Evolutionary conservation across 2,113 vertebrate species (phyloP), one percentile per base, ranked within the genome.

Genomic region (Hypocryptadius cinnamomeus): DNA sequence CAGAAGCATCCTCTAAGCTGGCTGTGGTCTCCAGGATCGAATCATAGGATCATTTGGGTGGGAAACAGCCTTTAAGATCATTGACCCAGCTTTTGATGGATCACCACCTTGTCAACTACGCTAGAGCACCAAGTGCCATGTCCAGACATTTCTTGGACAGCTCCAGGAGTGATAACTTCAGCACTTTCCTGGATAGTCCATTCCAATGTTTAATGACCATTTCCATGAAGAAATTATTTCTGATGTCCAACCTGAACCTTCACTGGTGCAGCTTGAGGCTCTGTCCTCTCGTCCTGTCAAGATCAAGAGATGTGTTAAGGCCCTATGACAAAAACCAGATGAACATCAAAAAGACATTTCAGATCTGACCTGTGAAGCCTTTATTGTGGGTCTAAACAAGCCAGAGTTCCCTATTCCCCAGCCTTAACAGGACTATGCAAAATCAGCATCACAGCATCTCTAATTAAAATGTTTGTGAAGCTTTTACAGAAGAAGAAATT

Each of bases 211-310:
- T 61, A 42, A 15, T 1, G 6, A 54, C 25, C 9, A 11, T 8
- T 61, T 44, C n/a, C 14, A 19, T 76, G 16, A 60, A 54, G 24
- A 68, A 68, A 68, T 61, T 81, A 21, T 22, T 82, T 54, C 25
- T 89, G 22, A 31, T 61, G 17, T 31, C 40, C n/a, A 23, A 13
- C 40, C 24, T 47, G 54, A 60, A 54, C 30, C 40, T 76, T 8
- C 3, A 11, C 12, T 76, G 47, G 10, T 0, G 0, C 21, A 42
- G 21, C 21, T 13, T 76, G 63, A 69, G 22, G 54, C n/a, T 82
- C 8, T 35, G 10, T 47, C 63, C 15, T 48, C 21, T 54, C 0
- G 0, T 73, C 37, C 13, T 51, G 60, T 51, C 37, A 65, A 39
- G 47, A 70, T 5, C 0, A 0, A 79, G 60, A 45, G 51, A 28